These are phyloP conservation scores for Pammene fasciana DNA, from an alignment of 2,888 invertebrate species.

Conservation along the genomic window DNA sequence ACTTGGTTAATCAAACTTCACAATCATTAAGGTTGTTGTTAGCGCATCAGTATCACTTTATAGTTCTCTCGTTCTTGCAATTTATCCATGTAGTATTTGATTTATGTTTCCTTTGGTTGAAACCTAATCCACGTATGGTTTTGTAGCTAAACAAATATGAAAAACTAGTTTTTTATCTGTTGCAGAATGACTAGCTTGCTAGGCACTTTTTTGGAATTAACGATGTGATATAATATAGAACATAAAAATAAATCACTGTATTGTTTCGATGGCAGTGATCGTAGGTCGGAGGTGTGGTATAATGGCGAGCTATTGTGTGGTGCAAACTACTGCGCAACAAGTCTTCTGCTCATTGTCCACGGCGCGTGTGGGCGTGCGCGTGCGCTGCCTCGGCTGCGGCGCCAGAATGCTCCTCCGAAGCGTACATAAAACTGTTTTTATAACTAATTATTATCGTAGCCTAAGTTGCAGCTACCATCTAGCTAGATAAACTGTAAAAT, in stretches of 20 bases:
- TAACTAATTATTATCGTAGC: not conserved
- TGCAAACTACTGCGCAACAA: slow-evolving; percentile 72
- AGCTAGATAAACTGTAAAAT: not conserved
- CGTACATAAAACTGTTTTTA: slow-evolving; percentile 3
- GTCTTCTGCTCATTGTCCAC: slow-evolving; percentile 62
- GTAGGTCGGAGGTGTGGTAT: slow-evolving; percentile 57
- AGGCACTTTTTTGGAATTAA: slow-evolving; percentile 34
- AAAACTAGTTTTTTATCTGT: not conserved
- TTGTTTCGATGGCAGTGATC: slow-evolving; percentile 63
- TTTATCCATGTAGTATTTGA: slow-evolving; percentile 24
- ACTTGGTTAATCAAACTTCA: slow-evolving; percentile 39
- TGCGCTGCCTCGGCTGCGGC: slow-evolving; percentile 12
- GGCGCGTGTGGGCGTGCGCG: slow-evolving; percentile 32
- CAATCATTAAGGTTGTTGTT: slow-evolving; percentile 27
- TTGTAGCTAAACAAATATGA: not conserved
- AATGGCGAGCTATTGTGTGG: slow-evolving; percentile 70
- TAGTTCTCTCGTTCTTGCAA: slow-evolving; percentile 10
- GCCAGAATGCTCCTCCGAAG: slow-evolving; percentile 1
- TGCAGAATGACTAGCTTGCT: not conserved
- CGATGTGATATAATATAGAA: slow-evolving; percentile 51
- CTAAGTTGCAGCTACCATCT: not conserved
- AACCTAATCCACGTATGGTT: not conserved
- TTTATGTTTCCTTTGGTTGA: slow-evolving; percentile 13
- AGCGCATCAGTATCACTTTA: slow-evolving; percentile 26
- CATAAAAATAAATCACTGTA: slow-evolving; percentile 63